Conservation (phyloP, 2,113 vertebrate genomes). For the Alexandromys fortis region DNA sequence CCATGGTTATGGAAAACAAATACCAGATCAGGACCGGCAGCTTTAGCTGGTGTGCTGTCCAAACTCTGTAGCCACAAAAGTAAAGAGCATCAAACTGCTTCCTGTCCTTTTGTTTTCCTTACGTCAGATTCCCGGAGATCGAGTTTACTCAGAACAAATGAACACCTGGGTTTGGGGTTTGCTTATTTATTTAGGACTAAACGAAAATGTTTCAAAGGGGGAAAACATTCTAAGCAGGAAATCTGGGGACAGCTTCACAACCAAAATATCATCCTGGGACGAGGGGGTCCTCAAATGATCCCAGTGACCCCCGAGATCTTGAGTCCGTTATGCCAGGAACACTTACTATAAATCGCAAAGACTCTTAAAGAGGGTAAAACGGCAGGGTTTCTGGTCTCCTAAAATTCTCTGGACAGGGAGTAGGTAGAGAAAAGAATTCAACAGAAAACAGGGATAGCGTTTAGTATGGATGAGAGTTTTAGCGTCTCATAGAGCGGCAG, state of each 20-base stretch:
- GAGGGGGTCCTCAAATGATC: background rate
- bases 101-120: background rate
- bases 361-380: background rate
- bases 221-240: background rate
- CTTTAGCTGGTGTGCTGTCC: background rate
- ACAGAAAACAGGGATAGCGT: background rate
- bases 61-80: background rate
- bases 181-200: background rate
- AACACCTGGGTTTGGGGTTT: conserved; percentile 6
- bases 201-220: background rate
- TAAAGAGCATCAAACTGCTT: background rate
- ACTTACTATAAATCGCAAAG: background rate
- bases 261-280: background rate
- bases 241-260: background rate
- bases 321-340: background rate
- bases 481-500: no score
- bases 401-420: background rate
- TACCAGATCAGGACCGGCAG: background rate
- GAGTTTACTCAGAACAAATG: conserved; percentile 32
- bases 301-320: fast-evolving
- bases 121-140: conserved; percentile 45
- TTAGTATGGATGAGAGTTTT: no score
- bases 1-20: background rate
- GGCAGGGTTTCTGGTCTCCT: background rate
- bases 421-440: background rate